These are phyloP conservation scores for Aldrovandia affinis DNA, from an alignment of 2,797 vertebrate genomes.

Conservation along the genomic window DNA sequence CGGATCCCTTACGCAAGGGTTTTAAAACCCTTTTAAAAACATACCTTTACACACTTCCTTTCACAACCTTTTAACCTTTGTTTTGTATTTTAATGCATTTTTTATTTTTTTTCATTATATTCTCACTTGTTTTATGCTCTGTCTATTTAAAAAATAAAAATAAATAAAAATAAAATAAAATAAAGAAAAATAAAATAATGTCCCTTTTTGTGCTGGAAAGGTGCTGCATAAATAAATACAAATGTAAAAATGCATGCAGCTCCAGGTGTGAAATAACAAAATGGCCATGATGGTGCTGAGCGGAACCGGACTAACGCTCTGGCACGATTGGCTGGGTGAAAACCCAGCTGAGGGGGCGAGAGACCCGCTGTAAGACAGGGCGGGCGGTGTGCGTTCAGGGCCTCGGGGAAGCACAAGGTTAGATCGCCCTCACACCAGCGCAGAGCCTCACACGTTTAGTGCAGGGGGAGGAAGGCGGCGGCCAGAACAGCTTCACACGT, in stretches of 20 bases:
- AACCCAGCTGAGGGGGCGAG: constrained; percentile 4
- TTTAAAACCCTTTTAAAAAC: too few species aligned
- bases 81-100: too few species aligned
- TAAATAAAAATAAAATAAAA: too few species aligned
- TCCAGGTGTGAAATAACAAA: not conserved
- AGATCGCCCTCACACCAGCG: not conserved
- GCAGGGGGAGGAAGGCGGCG: not conserved
- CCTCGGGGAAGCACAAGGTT: not conserved
- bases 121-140: too few species aligned
- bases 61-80: too few species aligned
- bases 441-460: not conserved
- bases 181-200: too few species aligned
- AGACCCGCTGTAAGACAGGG: not conserved
- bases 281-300: not conserved
- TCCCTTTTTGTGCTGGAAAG: too few species aligned
- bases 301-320: not conserved
- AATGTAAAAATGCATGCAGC: not conserved
- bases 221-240: not conserved
- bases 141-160: too few species aligned
- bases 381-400: not conserved
- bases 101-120: too few species aligned
- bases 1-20: too few species aligned
- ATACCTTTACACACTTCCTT: too few species aligned
- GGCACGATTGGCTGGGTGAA: not conserved
- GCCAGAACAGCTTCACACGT: not conserved